These are phyloP conservation scores for Diachasmimorpha longicaudata DNA, from an alignment of 1,140 invertebrate genomes.

Conservation along the genomic window DNA sequence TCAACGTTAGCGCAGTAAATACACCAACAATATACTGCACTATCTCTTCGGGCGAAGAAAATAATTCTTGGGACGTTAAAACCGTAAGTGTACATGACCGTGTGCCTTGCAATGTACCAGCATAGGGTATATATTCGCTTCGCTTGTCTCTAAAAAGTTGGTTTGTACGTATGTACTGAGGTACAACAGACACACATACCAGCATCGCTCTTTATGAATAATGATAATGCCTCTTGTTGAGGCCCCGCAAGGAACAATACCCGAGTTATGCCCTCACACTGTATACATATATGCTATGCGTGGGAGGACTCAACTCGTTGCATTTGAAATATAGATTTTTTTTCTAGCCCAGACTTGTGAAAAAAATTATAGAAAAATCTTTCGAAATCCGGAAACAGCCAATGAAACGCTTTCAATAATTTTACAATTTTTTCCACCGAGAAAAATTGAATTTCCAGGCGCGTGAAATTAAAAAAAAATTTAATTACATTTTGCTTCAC, in stretches of 20 bases:
- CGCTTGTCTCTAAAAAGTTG: constrained; percentile 20
- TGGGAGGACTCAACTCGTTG: constrained; percentile 26
- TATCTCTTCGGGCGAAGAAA: constrained; percentile 13
- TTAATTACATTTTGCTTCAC: no score
- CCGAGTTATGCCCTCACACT: constrained; percentile 30
- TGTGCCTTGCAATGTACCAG: not conserved
- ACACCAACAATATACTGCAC: constrained; percentile 7
- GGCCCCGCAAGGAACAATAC: constrained; percentile 33
- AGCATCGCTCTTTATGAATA: constrained; percentile 32
- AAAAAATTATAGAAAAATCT: not conserved
- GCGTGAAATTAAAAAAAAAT: no score
- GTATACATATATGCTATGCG: constrained; percentile 1
- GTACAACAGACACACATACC: constrained; percentile 1
- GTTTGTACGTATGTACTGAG: not conserved
- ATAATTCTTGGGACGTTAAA: constrained; percentile 16
- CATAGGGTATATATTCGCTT: constrained; percentile 16
- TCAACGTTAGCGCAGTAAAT: not conserved
- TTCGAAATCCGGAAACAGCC: not conserved
- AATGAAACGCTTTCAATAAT: not conserved
- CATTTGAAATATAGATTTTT: not conserved
- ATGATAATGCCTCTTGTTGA: constrained; percentile 35
- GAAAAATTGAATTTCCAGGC: no score
- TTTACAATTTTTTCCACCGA: no score
- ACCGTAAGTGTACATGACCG: not conserved
- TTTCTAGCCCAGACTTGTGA: not conserved